These are phyloP conservation scores for Melipona beecheii DNA, from an alignment of 2,888 invertebrate species.

Conservation along the genomic window DNA sequence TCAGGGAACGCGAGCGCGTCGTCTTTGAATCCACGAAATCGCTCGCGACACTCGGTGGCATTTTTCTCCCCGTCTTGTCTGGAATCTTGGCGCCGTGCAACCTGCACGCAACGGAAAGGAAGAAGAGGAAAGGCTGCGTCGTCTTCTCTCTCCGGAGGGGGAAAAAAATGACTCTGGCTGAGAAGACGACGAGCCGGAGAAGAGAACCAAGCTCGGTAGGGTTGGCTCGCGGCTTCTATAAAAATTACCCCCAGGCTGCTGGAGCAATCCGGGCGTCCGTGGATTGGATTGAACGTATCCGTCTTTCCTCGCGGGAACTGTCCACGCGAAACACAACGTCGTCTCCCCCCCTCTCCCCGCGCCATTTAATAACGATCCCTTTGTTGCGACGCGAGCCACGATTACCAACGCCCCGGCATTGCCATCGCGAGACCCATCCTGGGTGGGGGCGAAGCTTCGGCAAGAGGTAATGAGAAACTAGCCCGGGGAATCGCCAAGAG, in stretches of 20 bases:
- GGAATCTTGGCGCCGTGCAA: constrained; percentile 57
- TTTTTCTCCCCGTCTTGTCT: constrained; percentile 66
- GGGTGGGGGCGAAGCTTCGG: constrained; percentile 22
- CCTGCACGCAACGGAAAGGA: not conserved
- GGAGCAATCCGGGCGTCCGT: constrained; percentile 7
- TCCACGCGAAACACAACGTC: constrained; percentile 49
- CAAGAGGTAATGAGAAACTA: constrained; percentile 62
- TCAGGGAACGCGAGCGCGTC: constrained; percentile 22
- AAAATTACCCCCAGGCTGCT: constrained; percentile 59
- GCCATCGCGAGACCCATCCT: constrained; percentile 41
- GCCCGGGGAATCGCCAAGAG: not conserved
- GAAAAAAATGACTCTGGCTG: constrained; percentile 42
- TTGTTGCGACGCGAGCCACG: constrained; percentile 68
- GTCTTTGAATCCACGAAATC: constrained; percentile 67
- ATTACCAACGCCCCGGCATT: constrained; percentile 50
- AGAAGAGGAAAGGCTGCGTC: no score
- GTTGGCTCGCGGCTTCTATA: constrained; percentile 44
- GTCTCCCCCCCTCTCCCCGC: not conserved
- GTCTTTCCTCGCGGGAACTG: constrained; percentile 55
- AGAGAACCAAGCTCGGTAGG: constrained; percentile 1
- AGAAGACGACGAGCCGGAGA: constrained; percentile 11
- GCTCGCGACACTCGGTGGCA: constrained; percentile 60
- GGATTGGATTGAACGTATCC: constrained; percentile 64
- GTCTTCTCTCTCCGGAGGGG: constrained; percentile 1
- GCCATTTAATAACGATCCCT: constrained; percentile 73